Percentiles rank a stretch among this genome's conserved stretches.
Evolutionary conservation across 2,888 invertebrate species (phyloP).

Genomic region (Alcis repandata): DNA sequence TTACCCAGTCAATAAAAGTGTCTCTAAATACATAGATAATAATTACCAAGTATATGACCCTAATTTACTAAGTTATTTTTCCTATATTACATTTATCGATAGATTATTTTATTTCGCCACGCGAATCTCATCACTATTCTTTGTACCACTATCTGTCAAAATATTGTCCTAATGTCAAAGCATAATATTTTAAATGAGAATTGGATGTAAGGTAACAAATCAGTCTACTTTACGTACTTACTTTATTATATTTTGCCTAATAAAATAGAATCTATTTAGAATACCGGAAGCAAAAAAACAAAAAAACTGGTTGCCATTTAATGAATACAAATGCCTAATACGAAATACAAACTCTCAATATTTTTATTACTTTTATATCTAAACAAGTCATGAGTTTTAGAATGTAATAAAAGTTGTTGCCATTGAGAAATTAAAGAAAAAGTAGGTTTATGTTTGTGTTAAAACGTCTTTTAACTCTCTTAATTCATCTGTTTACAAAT

Average conservation of each 20-base stretch:
- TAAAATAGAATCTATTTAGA: not conserved
- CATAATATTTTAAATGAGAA: too few relatives aligned
- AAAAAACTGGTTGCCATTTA: conserved; percentile 19
- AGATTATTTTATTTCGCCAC: too few relatives aligned
- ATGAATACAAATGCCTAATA: conserved; percentile 21
- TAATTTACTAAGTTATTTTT: too few relatives aligned
- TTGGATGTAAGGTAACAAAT: not conserved
- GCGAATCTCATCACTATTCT: too few relatives aligned
- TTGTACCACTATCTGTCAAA: too few relatives aligned
- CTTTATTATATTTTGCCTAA: too few relatives aligned
- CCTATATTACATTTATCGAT: too few relatives aligned
- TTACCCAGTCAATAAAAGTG: too few relatives aligned
- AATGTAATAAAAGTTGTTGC: conserved; percentile 20
- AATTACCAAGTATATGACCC: too few relatives aligned
- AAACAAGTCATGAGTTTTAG: conserved; percentile 20
- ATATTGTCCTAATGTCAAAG: too few relatives aligned
- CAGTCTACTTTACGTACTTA: not conserved
- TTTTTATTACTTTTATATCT: conserved; percentile 22
- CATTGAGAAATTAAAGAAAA: conserved; percentile 18
- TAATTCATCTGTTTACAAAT: not conserved
- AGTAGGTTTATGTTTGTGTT: conserved; percentile 25
- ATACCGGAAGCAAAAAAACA: conserved; percentile 7
- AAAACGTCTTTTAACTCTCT: too few relatives aligned
- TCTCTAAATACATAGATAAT: too few relatives aligned
- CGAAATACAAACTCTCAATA: conserved; percentile 20